Evolutionary conservation across 1,140 invertebrate species (phyloP).

Genomic region (Lepidurus packardi): DNA sequence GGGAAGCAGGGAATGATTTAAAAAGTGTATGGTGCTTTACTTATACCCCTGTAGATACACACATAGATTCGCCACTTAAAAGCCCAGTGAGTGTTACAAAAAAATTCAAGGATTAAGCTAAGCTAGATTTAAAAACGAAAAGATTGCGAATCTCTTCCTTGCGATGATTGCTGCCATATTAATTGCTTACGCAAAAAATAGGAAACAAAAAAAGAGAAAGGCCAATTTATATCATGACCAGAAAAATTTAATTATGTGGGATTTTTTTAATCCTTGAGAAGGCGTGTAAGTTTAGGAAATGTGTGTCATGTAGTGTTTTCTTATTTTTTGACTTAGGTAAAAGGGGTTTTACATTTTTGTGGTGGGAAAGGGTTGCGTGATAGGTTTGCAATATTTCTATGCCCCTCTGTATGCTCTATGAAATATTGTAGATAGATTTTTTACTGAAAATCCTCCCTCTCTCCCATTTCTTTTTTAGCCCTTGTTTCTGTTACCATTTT

Average conservation of each 20-base stretch:
- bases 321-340: not conserved
- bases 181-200: not conserved
- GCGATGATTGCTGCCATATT: constrained; percentile 19
- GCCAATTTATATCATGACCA: not conserved
- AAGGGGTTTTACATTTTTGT: not conserved
- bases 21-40: not conserved
- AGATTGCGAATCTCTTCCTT: constrained; percentile 21
- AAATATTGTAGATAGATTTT: constrained; percentile 8
- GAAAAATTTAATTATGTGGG: not conserved
- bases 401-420: not conserved
- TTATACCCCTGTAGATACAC: not conserved
- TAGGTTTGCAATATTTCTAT: constrained; percentile 16
- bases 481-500: not conserved
- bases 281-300: not conserved
- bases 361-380: not conserved
- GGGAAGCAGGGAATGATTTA: not conserved
- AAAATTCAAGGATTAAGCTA: not conserved
- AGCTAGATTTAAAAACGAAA: not conserved
- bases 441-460: not conserved
- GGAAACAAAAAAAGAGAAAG: not conserved
- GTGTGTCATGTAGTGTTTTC: not conserved
- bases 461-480: not conserved
- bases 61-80: not conserved
- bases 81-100: not conserved
- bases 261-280: not conserved